These are phyloP conservation scores for Drosophila lini DNA, from an alignment of 1,140 invertebrate species.

Conservation along the genomic window DNA sequence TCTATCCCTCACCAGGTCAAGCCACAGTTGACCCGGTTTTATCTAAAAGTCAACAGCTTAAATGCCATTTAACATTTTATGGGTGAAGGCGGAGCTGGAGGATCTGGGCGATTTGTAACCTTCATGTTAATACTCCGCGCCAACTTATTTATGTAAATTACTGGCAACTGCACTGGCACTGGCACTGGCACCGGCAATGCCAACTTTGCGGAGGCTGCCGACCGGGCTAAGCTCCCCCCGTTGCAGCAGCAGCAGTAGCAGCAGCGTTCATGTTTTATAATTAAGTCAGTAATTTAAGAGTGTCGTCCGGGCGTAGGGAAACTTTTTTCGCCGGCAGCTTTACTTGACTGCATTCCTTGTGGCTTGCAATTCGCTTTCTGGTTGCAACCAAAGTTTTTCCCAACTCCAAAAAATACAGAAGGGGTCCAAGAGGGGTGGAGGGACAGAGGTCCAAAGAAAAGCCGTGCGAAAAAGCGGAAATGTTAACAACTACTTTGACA, in stretches of 20 bases:
- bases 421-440: not conserved
- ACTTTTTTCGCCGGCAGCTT: slow-evolving; percentile 61
- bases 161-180: slow-evolving; percentile 46
- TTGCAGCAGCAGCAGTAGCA: slow-evolving; percentile 10
- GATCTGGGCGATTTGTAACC: slow-evolving; percentile 67
- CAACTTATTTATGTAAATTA: slow-evolving; percentile 80
- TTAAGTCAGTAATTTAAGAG: slow-evolving; percentile 81
- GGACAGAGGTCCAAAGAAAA: slow-evolving; percentile 9
- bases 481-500: slow-evolving; percentile 83
- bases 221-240: slow-evolving; percentile 15
- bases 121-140: slow-evolving; percentile 68
- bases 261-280: slow-evolving; percentile 76
- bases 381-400: slow-evolving; percentile 58
- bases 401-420: slow-evolving; percentile 5
- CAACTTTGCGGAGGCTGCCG: slow-evolving; percentile 16
- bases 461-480: slow-evolving; percentile 67
- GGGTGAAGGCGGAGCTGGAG: not conserved
- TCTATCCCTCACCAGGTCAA: slow-evolving; percentile 16
- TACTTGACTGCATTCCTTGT: slow-evolving; percentile 74
- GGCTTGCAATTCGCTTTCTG: slow-evolving; percentile 67
- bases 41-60: slow-evolving; percentile 71
- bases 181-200: slow-evolving; percentile 41
- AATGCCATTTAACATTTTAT: slow-evolving; percentile 76
- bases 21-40: slow-evolving; percentile 59
- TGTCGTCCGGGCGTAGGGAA: slow-evolving; percentile 59